Evolutionary conservation across 2,888 invertebrate species (phyloP), one percentile per base, ranked within the genome.

Genomic region (Branchellion lobata): DNA sequence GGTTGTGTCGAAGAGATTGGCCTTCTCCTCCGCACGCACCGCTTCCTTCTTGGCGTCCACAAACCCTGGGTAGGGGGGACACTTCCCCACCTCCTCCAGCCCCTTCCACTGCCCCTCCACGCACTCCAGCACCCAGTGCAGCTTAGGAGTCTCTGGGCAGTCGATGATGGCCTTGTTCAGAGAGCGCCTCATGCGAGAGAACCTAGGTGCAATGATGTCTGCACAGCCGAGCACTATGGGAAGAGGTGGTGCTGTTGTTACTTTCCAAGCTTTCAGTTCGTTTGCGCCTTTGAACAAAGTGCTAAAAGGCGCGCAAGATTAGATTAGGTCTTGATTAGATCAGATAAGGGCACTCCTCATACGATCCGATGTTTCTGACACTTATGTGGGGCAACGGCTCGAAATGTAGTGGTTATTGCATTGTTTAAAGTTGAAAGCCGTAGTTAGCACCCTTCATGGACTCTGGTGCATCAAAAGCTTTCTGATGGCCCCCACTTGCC

Each of bases 181-280:
- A 33, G 51, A 57, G 14, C 81, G 78, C 34, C 78, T 76, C 80
- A 80, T 78, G 53, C 82, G 79, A 57, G 79, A 80, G 76, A 78
- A 78, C 57, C 74, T 68, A 0, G 82, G 82, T 14, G 81, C 75
- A 24, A 47, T 69, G 34, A 79, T 31, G 29, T 81, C 80, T n/a
- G 81, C 65, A 73, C 83, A 83, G n/a, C 83, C 83, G 5, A 83
- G 33, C 36, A 82, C 83, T 83, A 71, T 21, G 76, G 33, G 5
- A 27, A 21, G 5, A 27, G 2, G 69, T 21, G 47, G 14, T 33
- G 69, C 5, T 36, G 21, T 72, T 65, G 34, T 27, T n/a, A n/a
- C n/a, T n/a, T n/a, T n/a, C n/a, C n/a, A 29, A 73, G 18, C 14
- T 18, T 21, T 29, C 24, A 21, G 18, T 29, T 33, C 11, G 14